These are phyloP conservation scores for Heliconius melpomene DNA, from an alignment of 1,140 invertebrate genomes.

Conservation along the genomic window DNA sequence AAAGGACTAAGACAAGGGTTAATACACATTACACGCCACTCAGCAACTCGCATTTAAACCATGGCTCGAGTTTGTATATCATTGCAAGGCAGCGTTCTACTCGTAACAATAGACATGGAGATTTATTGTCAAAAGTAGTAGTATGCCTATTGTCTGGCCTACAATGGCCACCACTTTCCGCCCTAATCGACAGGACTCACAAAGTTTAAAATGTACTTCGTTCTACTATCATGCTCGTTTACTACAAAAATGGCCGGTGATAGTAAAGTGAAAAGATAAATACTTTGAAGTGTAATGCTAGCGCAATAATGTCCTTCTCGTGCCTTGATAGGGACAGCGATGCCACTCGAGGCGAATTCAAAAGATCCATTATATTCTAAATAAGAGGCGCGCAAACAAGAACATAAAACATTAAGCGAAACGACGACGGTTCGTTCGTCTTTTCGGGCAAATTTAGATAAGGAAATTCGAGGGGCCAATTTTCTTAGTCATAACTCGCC, in stretches of 20 bases:
- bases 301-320: constrained; percentile 7
- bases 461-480: constrained; percentile 27
- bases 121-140: constrained; percentile 24
- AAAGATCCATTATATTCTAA: constrained; percentile 30
- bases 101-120: constrained; percentile 13
- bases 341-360: constrained; percentile 29
- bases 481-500: constrained; percentile 25
- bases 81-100: constrained; percentile 8
- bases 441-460: constrained; percentile 25
- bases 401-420: constrained; percentile 39
- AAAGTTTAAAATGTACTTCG: constrained; percentile 19
- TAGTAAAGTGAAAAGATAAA: constrained; percentile 8
- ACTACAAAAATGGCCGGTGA: background rate
- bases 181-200: constrained; percentile 24
- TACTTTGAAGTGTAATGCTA: background rate
- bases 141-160: constrained; percentile 18
- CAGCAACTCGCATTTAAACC: background rate
- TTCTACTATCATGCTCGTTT: constrained; percentile 4
- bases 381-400: constrained; percentile 34
- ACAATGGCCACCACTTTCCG: constrained; percentile 19
- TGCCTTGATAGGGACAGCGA: constrained; percentile 15
- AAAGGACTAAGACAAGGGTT: background rate
- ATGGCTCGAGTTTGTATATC: constrained; percentile 19
- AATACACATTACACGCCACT: background rate
- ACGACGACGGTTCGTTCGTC: constrained; percentile 6